Percentiles rank a stretch among this genome's conserved stretches.
These are phyloP conservation scores for Bombus sylvicola DNA, from an alignment of 1,140 invertebrate species.

Conservation along the genomic window DNA sequence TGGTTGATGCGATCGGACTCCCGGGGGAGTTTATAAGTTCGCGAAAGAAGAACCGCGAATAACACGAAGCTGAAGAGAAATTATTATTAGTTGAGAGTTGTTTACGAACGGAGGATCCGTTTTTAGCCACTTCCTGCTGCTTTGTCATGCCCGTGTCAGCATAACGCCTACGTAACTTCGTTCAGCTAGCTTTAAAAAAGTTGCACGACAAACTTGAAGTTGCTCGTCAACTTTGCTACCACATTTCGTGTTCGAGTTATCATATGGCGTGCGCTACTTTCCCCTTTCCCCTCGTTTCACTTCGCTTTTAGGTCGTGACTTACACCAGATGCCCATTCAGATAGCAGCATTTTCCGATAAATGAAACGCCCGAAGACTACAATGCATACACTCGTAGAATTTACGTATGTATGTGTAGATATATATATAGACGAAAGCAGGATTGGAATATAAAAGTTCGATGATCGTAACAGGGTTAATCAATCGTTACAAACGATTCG, in stretches of 20 bases:
- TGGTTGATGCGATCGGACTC: not conserved
- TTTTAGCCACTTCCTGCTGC: not conserved
- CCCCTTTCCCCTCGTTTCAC: too few relatives aligned
- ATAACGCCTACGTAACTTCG: not conserved
- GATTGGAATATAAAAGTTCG: too few relatives aligned
- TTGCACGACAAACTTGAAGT: not conserved
- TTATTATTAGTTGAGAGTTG: conserved; percentile 16
- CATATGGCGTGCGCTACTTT: not conserved
- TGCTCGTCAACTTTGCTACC: not conserved
- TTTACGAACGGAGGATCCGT: not conserved
- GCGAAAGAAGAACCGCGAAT: not conserved
- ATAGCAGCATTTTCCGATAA: too few relatives aligned
- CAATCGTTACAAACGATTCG: too few relatives aligned
- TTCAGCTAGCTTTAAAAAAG: not conserved
- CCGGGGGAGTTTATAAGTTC: not conserved
- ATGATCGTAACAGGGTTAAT: too few relatives aligned
- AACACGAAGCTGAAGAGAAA: not conserved
- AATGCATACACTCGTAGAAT: too few relatives aligned
- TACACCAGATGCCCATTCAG: too few relatives aligned
- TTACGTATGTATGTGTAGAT: too few relatives aligned
- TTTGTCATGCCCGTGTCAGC: not conserved
- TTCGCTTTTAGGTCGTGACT: not conserved
- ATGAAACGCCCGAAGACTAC: too few relatives aligned
- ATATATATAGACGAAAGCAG: too few relatives aligned
- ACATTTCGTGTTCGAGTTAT: not conserved